Evolutionary conservation across 64 coral and sea anemone species (phyloP).

Genomic region (Stichodactyla mertensii): DNA sequence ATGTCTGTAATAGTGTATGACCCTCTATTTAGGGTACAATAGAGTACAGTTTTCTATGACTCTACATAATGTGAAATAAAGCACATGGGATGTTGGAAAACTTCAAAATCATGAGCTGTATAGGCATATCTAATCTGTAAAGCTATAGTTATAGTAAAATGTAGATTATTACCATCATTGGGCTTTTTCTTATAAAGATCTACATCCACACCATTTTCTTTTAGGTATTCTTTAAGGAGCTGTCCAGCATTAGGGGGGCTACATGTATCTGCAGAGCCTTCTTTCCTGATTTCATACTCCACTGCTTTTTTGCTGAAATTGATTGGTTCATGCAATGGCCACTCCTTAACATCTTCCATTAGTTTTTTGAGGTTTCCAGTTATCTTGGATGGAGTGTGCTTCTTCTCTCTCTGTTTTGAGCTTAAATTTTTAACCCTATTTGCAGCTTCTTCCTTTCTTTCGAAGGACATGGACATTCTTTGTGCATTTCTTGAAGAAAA

Average conservation of each 20-base stretch:
- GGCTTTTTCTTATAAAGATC: background rate
- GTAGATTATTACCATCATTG: background rate
- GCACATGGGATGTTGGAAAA: too few species aligned
- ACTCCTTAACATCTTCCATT: slow-evolving; percentile 7
- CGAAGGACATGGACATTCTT: too few species aligned
- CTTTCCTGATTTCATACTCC: background rate
- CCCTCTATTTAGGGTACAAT: too few species aligned
- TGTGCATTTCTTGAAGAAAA: too few species aligned
- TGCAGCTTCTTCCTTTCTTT: too few species aligned
- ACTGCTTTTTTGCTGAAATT: slow-evolving; percentile 9
- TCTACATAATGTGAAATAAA: too few species aligned
- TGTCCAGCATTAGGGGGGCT: slow-evolving; percentile 13
- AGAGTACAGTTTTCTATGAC: too few species aligned
- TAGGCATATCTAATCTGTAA: background rate
- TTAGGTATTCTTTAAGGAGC: background rate
- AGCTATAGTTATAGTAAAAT: background rate
- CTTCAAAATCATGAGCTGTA: background rate
- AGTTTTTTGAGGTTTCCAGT: too few species aligned
- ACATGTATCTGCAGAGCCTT: background rate
- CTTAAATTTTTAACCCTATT: too few species aligned
- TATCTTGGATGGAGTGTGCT: too few species aligned
- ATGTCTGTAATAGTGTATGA: too few species aligned
- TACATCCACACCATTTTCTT: background rate
- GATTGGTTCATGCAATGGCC: slow-evolving; percentile 11
- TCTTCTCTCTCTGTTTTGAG: too few species aligned